phyloP scores from a whole-genome alignment of 2,113 vertebrate species.

The Otus sunia region DNA sequence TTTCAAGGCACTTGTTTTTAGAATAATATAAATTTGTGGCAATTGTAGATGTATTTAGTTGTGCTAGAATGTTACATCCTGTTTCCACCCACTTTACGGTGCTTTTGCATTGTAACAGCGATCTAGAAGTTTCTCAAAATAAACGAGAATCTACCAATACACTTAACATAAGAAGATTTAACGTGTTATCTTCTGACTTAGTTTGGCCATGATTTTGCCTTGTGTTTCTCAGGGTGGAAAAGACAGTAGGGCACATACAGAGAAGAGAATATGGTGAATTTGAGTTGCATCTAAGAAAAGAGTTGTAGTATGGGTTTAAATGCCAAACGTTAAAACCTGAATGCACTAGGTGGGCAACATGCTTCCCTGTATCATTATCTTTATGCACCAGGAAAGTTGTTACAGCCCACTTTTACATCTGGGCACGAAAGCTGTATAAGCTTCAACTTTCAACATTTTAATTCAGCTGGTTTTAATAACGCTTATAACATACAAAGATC shows the following conservation, averaged over 20 bases:
- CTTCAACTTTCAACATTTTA: background rate
- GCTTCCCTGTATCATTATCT: background rate
- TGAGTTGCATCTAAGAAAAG: background rate
- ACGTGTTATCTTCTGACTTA: background rate
- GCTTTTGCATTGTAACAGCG: background rate
- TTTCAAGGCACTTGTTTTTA: background rate
- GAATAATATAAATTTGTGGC: background rate
- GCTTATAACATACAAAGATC: conserved; percentile 5
- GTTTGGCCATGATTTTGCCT: background rate
- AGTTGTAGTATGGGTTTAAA: background rate
- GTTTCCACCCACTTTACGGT: background rate
- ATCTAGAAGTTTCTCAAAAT: background rate
- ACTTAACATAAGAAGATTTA: background rate
- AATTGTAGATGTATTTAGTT: background rate
- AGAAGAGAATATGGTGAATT: background rate
- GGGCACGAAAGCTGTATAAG: background rate
- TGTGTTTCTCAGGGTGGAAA: background rate
- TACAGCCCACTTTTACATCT: background rate
- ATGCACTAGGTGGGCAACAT: rapidly evolving
- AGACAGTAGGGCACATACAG: too few relatives aligned
- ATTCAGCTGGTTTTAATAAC: conserved; percentile 29
- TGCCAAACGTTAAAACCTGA: background rate
- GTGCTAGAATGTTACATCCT: background rate
- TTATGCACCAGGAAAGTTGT: background rate
- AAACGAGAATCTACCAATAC: background rate